Base-by-base conservation (phyloP, 2,113 vertebrate genomes). In the Gasterosteus aculeatus region DNA sequence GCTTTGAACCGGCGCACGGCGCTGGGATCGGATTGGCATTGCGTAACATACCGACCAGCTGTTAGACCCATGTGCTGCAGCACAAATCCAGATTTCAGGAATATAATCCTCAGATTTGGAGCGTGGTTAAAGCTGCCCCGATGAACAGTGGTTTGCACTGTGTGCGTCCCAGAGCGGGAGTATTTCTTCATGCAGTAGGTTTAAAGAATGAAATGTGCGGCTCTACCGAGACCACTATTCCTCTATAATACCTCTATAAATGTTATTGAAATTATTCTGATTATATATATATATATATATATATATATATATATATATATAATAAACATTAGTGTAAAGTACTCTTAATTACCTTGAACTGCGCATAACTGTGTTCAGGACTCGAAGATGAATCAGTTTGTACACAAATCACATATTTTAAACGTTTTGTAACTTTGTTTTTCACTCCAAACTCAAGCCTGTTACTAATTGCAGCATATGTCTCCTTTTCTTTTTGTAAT, bases 1-100 rank as follows among this genome's bases (percentile, higher is more conserved):
- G 49, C 26, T 53, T 10, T 26, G 71, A 58, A 41, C 83, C 2
- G 72, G 31, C 74, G n/a, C 33, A 0, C 3, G 18, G 15, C 8
- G 60, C 18, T 11, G 58, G 54, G 58, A 49, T 71, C 49, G n/a
- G 80, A 73, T 78, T 81, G 62, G 26, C 42, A 7, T 88, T 88
- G 77, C 83, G 35, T 87, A 87, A 90, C 41, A 7, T 5, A 9
- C 44, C 19, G 79, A 88, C 90, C 87, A 89, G 85, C 88, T 88
- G 89, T 73, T 65, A 1, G 58, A 22, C 15, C 39, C 78, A 78
- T 63, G 86, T 81, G 88, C 47, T 58, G 65, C 0, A 18, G 38
- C 77, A 59, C 78, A 78, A 80, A 76, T 64, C 62, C 81, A 67
- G 41, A 46, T 69, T 72, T 63, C 18, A 76, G 78, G 2, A 10